Evolutionary conservation across 2,113 vertebrate species (phyloP).

Genomic region (Urocolius indicus): DNA sequence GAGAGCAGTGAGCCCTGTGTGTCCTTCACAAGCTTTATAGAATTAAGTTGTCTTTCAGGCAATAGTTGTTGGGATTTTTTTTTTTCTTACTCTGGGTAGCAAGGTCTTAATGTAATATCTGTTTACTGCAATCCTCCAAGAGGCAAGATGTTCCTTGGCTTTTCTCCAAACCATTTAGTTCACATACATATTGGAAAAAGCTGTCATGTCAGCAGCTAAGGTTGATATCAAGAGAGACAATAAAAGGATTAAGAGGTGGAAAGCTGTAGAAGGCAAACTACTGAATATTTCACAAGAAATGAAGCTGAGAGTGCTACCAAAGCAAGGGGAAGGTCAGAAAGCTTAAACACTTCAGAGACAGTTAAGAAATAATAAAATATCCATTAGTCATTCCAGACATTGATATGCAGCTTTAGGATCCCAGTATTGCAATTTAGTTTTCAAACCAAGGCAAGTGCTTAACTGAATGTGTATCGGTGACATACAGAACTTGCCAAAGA

Average conservation of each 20-base stretch:
- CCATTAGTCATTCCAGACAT: background rate
- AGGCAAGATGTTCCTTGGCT: slow-evolving; percentile 42
- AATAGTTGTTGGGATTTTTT: background rate
- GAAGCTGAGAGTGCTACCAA: background rate
- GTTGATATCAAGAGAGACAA: slow-evolving; percentile 58
- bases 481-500: background rate
- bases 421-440: background rate
- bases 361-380: slow-evolving; percentile 24
- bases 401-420: background rate
- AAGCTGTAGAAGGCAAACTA: slow-evolving; percentile 31
- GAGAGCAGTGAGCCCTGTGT: background rate
- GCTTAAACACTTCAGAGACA: background rate
- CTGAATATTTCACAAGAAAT: slow-evolving; percentile 48
- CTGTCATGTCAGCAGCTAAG: slow-evolving; percentile 51
- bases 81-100: background rate
- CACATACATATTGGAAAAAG: slow-evolving; percentile 59
- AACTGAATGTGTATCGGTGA: background rate
- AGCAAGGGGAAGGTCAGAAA: slow-evolving; percentile 32
- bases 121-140: slow-evolving; percentile 42
- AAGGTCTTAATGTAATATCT: slow-evolving; percentile 48
- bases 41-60: background rate
- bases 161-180: slow-evolving; percentile 58
- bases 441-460: accelerated
- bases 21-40: background rate
- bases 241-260: slow-evolving; percentile 51